A percentile compares a stretch with the other conserved stretches of the same genome.
Evolutionary conservation across 2,113 vertebrate genomes (phyloP).

Genomic region (Catharus minimus): DNA sequence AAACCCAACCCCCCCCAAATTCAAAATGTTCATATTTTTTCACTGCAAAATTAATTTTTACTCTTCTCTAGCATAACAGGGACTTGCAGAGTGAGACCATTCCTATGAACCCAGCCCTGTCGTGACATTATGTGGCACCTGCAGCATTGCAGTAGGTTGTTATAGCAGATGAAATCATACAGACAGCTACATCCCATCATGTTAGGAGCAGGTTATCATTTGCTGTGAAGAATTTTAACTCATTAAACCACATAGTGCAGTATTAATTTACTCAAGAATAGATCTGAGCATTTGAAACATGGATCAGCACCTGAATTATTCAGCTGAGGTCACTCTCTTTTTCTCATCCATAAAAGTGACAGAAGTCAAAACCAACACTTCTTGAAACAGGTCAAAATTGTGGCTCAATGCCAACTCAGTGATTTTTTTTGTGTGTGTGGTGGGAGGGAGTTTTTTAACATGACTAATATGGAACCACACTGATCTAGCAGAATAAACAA

Average conservation of each 20-base stretch:
- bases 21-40: not conserved
- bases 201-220: not conserved
- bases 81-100: not conserved
- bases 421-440: too few species aligned
- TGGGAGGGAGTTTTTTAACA: not conserved
- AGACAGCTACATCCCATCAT: not conserved
- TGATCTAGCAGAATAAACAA: constrained; percentile 36
- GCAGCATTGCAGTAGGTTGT: not conserved
- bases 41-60: not conserved
- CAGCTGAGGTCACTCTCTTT: not conserved
- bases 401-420: not conserved
- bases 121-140: not conserved
- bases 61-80: not conserved
- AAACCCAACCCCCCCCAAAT: not conserved
- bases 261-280: not conserved
- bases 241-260: not conserved
- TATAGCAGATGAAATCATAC: not conserved
- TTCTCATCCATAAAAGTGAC: not conserved
- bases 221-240: not conserved
- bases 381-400: not conserved
- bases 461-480: constrained; percentile 27
- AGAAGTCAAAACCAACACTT: not conserved
- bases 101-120: fast-evolving
- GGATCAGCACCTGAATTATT: not conserved
- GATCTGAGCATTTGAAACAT: not conserved